Percentiles rank a stretch among this genome's conserved stretches.
Conservation (phyloP, 2,113 vertebrate genomes). For the Trochalopteron elliotii region DNA sequence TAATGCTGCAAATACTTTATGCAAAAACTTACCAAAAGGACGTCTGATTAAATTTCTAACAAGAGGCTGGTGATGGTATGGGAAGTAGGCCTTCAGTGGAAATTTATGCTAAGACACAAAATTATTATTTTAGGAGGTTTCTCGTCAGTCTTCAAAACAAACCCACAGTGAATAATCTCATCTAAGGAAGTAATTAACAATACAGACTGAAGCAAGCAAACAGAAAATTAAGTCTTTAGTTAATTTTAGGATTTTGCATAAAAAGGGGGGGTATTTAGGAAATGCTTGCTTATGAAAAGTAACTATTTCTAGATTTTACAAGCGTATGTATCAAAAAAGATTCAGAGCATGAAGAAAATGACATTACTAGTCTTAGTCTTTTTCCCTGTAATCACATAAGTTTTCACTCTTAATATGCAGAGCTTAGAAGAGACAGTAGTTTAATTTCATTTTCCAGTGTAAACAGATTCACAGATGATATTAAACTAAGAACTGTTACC, state of each 20-base stretch:
- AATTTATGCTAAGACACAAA: conserved; percentile 77
- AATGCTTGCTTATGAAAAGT: background rate
- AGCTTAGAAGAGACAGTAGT: background rate
- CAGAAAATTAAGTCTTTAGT: background rate
- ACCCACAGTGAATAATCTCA: background rate
- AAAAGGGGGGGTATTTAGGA: background rate
- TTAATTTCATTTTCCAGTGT: too few species aligned
- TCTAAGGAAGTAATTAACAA: background rate
- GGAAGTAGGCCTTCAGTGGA: conserved; percentile 85
- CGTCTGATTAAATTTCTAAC: conserved; percentile 72
- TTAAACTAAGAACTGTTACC: background rate
- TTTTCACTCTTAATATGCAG: background rate
- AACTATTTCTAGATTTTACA: background rate
- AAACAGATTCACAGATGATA: background rate
- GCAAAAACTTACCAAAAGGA: conserved; percentile 79
- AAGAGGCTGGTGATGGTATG: conserved; percentile 74
- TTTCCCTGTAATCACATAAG: background rate
- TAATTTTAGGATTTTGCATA: background rate
- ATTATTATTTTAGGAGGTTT: background rate
- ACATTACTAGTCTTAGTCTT: background rate
- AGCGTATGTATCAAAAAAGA: background rate
- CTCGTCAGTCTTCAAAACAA: background rate
- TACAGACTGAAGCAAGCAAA: background rate
- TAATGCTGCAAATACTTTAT: background rate
- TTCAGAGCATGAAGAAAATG: background rate